Evolutionary conservation across 2,888 invertebrate species (phyloP), one percentile per base, ranked within the genome.

Genomic region (Agonopterix subpropinquella): DNA sequence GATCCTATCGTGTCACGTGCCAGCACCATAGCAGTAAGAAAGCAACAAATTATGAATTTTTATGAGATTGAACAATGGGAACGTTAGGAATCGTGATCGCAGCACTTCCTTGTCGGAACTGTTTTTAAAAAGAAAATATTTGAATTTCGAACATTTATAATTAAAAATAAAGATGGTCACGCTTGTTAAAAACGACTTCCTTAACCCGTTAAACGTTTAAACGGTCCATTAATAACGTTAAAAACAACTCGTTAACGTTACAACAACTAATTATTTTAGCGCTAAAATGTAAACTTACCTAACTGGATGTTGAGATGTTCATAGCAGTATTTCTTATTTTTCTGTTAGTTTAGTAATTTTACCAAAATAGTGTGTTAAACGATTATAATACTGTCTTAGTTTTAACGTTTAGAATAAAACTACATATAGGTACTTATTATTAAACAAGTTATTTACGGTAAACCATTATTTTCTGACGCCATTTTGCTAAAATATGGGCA

Each of bases 201-300:
- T 67, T 66, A 67, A 62, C 69, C 66, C 74, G 66, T 73, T 74
- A 74, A 71, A 64, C 59, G 56, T 60, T 64, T 65, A 65, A 70
- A 66, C 58, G 64, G 60, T 59, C 61, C 63, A 69, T 70, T 74
- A 70, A 69, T 68, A 61, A 58, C 55, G 67, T 67, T 78, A 74
- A 77, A 72, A 68, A 68, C 64, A 70, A 70, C 67, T 69, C 64
- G 71, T 78, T 74, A 70, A 55, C 55, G 59, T 55, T 61, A 64
- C 64, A 64, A 59, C 62, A 62, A 64, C 65, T 77, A 74, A 79
- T 79, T 73, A 78, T 77, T 73, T 70, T 62, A 62, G 62, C 67
- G 62, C 65, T 67, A 66, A 70, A 60, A 61, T 60, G 59, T 59
- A 65, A 69, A 75, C 72, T 66, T 68, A 75, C 72, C 66, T 68